These are phyloP conservation scores for Athalia rosae DNA, from an alignment of 2,888 invertebrate genomes.

Conservation along the genomic window DNA sequence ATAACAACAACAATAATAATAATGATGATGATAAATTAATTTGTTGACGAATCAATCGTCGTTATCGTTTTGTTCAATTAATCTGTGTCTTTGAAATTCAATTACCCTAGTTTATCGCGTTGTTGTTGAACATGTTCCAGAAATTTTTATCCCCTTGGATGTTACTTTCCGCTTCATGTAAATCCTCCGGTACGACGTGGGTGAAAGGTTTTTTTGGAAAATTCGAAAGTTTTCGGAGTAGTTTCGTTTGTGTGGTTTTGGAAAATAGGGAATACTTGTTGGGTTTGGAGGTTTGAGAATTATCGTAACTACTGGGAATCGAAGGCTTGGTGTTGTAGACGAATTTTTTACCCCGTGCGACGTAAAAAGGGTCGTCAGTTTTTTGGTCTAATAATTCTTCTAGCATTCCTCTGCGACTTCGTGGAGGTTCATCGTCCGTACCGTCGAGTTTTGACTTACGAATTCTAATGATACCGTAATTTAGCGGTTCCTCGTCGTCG, in stretches of 20 bases:
- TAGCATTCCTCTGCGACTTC: slow-evolving; percentile 53
- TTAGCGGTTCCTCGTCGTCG: background rate
- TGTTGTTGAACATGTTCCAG: no score
- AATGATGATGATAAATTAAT: background rate
- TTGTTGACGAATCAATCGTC: background rate
- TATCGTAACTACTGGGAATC: background rate
- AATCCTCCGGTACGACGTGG: background rate
- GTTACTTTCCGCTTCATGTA: no score
- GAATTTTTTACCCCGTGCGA: slow-evolving; percentile 54
- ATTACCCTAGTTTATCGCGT: no score
- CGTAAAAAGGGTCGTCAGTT: slow-evolving; percentile 57
- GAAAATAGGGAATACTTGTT: slow-evolving; percentile 18
- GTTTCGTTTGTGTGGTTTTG: slow-evolving; percentile 6
- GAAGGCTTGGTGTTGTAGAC: background rate
- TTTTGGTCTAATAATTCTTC: slow-evolving; percentile 54
- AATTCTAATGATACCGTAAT: no score
- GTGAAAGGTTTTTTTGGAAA: background rate
- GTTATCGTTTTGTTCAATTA: background rate
- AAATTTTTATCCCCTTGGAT: no score
- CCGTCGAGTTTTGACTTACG: no score
- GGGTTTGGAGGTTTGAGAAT: background rate
- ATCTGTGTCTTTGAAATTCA: no score
- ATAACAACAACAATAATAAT: background rate
- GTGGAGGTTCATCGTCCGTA: slow-evolving; percentile 10
- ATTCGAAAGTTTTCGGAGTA: slow-evolving; percentile 6